phyloP scores from a whole-genome alignment of 1,140 invertebrate genomes.

The Trissolcus basalis region DNA sequence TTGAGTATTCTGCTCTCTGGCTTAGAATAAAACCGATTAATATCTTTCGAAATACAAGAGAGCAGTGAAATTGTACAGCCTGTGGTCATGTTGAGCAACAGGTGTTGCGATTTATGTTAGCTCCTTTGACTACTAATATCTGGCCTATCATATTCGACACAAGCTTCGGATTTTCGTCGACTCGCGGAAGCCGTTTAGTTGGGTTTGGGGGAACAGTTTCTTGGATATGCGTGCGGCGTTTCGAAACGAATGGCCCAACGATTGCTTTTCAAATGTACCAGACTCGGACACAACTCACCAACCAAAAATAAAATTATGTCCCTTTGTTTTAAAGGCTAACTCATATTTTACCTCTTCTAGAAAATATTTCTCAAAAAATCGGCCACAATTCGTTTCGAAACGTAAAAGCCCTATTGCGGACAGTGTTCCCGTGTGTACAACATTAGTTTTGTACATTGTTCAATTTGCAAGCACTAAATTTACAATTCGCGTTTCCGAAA shows the following conservation, averaged over 20 bases:
- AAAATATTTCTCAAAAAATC: too few species aligned
- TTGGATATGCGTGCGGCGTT: constrained; percentile 11
- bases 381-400: constrained; percentile 3
- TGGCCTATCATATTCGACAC: constrained; percentile 14
- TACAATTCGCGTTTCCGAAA: constrained; percentile 21
- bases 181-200: constrained; percentile 7
- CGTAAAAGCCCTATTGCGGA: constrained; percentile 1
- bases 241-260: constrained; percentile 1
- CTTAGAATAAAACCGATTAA: too few species aligned
- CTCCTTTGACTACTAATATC: constrained; percentile 18
- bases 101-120: constrained; percentile 59
- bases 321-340: too few species aligned
- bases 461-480: constrained; percentile 12
- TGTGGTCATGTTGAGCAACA: constrained; percentile 66
- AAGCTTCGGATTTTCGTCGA: background rate
- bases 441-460: constrained; percentile 4
- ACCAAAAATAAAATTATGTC: too few species aligned
- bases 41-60: too few species aligned
- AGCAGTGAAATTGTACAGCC: too few species aligned
- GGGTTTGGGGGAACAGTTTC: background rate
- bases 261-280: too few species aligned
- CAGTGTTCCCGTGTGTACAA: background rate
- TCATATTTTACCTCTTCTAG: too few species aligned
- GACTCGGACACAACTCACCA: too few species aligned
- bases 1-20: background rate